Percentiles rank a stretch among this genome's conserved stretches.
Evolutionary conservation across 2,797 vertebrate genomes (phyloP).

Genomic region (Sebastes oblongus): DNA sequence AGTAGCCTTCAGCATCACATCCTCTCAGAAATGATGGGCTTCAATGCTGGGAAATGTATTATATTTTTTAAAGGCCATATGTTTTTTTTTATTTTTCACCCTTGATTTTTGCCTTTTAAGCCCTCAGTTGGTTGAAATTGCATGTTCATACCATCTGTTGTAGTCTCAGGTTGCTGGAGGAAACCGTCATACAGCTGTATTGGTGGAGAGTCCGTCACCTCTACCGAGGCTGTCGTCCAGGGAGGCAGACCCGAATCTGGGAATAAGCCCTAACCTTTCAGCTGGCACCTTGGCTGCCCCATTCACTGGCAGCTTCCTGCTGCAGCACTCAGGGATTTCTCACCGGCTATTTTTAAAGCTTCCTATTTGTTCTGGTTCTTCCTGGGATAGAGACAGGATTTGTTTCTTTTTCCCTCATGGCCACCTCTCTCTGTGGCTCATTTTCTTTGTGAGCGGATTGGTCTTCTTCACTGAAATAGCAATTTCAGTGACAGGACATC

Average conservation of each 20-base stretch:
- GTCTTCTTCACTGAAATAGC: not conserved
- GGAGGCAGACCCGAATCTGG: constrained; percentile 35
- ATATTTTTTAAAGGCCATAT: not conserved
- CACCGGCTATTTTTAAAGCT: constrained; percentile 68
- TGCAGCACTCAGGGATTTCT: constrained; percentile 49
- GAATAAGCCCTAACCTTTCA: constrained; percentile 58
- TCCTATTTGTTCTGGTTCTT: constrained; percentile 68
- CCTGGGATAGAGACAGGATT: constrained; percentile 41
- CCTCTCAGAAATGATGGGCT: no score
- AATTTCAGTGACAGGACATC: not conserved
- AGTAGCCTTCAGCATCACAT: no score
- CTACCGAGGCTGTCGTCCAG: constrained; percentile 31
- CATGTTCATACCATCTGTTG: not conserved
- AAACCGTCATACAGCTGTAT: not conserved
- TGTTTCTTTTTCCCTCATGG: constrained; percentile 4
- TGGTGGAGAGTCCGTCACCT: not conserved
- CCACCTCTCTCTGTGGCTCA: not conserved
- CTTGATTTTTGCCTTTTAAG: not conserved
- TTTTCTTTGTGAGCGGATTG: not conserved
- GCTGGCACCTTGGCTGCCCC: constrained; percentile 46
- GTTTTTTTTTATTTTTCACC: not conserved
- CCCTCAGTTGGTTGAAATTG: not conserved
- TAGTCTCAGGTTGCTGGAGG: not conserved
- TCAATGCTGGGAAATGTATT: fast-evolving
- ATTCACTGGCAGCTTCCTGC: constrained; percentile 68